These are phyloP conservation scores for Drosophila leontia DNA, from an alignment of 1,140 invertebrate species.

Conservation along the genomic window DNA sequence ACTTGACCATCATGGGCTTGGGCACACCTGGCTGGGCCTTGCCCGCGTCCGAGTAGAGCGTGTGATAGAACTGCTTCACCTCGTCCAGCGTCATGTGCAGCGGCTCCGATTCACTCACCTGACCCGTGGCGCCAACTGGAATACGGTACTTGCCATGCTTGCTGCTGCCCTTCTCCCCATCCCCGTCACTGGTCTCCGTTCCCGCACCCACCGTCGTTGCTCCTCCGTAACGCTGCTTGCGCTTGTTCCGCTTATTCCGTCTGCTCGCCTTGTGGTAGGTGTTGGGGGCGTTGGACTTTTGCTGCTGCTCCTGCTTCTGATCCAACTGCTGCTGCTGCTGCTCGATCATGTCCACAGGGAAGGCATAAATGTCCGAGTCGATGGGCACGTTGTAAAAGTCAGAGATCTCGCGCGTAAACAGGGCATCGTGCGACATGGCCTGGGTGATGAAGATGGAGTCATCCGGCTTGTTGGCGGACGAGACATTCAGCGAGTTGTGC, in stretches of 20 bases:
- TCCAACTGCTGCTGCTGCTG: slow-evolving; percentile 58
- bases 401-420: slow-evolving; percentile 89
- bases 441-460: slow-evolving; percentile 94
- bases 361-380: slow-evolving; percentile 93
- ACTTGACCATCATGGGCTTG: slow-evolving; percentile 61
- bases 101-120: slow-evolving; percentile 86
- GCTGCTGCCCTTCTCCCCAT: slow-evolving; percentile 50
- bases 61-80: slow-evolving; percentile 92
- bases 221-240: slow-evolving; percentile 70
- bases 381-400: slow-evolving; percentile 94
- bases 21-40: slow-evolving; percentile 16
- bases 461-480: slow-evolving; percentile 89
- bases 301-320: slow-evolving; percentile 38
- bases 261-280: slow-evolving; percentile 69
- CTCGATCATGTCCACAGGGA: slow-evolving; percentile 92
- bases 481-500: slow-evolving; percentile 91
- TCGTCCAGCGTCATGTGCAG: slow-evolving; percentile 94
- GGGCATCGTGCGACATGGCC: slow-evolving; percentile 92
- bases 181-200: slow-evolving; percentile 65
- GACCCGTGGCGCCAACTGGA: slow-evolving; percentile 29
- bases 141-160: slow-evolving; percentile 72
- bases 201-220: slow-evolving; percentile 31
- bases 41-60: slow-evolving; percentile 89
- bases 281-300: slow-evolving; percentile 19
- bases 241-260: slow-evolving; percentile 75